phyloP scores from a whole-genome alignment of 2,797 vertebrate genomes.

The Acanthurus leucopareius region DNA sequence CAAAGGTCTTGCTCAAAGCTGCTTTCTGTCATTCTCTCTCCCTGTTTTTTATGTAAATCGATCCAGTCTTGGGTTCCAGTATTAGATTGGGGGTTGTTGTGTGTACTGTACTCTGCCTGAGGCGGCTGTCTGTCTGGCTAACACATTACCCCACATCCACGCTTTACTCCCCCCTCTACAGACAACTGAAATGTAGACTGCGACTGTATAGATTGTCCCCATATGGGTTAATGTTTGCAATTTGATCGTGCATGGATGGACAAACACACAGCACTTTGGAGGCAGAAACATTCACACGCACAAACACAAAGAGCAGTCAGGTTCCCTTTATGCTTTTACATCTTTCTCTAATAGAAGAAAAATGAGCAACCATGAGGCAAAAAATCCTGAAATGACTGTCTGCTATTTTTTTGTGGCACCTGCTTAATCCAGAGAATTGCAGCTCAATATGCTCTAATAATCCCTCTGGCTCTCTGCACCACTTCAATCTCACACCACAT shows the following conservation, averaged over 20 bases:
- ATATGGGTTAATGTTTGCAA: slow-evolving; percentile 75
- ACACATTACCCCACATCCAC: slow-evolving; percentile 76
- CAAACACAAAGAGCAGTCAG: slow-evolving; percentile 38
- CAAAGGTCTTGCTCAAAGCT: slow-evolving; percentile 71
- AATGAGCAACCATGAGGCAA: slow-evolving; percentile 56
- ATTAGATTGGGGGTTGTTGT: slow-evolving; percentile 73
- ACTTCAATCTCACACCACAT: slow-evolving; percentile 74
- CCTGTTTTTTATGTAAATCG: slow-evolving; percentile 79
- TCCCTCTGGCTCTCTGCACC: slow-evolving; percentile 69
- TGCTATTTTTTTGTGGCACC: slow-evolving; percentile 64
- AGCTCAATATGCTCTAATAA: slow-evolving; percentile 82
- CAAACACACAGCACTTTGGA: slow-evolving; percentile 43
- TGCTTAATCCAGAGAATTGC: slow-evolving; percentile 80
- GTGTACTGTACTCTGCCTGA: slow-evolving; percentile 72
- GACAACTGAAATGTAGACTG: slow-evolving; percentile 65
- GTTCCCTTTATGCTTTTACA: slow-evolving; percentile 18
- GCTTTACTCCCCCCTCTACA: slow-evolving; percentile 44
- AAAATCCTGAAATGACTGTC: slow-evolving; percentile 56
- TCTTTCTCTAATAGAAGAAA: slow-evolving; percentile 31
- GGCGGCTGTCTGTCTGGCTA: slow-evolving; percentile 85
- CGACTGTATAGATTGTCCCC: slow-evolving; percentile 65
- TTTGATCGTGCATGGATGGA: slow-evolving; percentile 60
- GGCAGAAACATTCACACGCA: slow-evolving; percentile 39
- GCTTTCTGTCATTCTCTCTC: slow-evolving; percentile 68
- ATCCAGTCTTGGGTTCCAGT: slow-evolving; percentile 80